phyloP scores from a whole-genome alignment of 1,140 invertebrate genomes.

The Drosophila watanabei region DNA sequence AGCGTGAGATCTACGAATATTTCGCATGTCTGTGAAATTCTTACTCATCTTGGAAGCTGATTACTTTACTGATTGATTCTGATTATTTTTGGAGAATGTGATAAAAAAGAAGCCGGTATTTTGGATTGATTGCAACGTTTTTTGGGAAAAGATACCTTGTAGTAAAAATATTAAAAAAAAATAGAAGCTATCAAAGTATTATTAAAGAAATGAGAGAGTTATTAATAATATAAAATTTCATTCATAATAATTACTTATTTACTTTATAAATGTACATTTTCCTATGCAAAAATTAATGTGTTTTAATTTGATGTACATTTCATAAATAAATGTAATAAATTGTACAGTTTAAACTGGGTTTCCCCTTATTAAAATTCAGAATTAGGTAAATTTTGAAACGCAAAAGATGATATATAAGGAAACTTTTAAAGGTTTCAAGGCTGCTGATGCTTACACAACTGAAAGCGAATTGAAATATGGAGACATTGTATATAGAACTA shows the following conservation, averaged over 20 bases:
- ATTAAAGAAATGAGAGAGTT: background rate
- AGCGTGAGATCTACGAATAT: constrained; percentile 20
- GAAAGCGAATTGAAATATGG: constrained; percentile 30
- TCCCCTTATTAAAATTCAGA: background rate
- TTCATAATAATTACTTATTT: background rate
- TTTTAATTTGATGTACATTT: background rate
- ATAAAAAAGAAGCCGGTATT: background rate
- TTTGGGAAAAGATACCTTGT: background rate
- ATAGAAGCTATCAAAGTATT: background rate
- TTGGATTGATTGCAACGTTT: background rate
- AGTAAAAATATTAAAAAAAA: too few relatives aligned
- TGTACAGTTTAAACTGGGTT: background rate
- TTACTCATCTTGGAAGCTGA: constrained; percentile 24
- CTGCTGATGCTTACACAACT: constrained; percentile 49
- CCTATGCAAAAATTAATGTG: background rate
- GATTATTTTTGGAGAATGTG: background rate
- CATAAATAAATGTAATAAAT: background rate
- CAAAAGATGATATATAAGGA: constrained; percentile 8
- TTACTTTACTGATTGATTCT: constrained; percentile 3
- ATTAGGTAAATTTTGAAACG: constrained; percentile 14
- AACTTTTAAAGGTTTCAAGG: constrained; percentile 17
- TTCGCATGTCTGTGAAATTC: constrained; percentile 20
- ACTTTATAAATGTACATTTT: background rate
- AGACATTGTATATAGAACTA: constrained; percentile 25
- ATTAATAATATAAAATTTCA: background rate